A percentile compares a stretch with the other conserved stretches of the same genome.
phyloP scores from a whole-genome alignment of 2,797 vertebrate species.

The Danio choprae region DNA sequence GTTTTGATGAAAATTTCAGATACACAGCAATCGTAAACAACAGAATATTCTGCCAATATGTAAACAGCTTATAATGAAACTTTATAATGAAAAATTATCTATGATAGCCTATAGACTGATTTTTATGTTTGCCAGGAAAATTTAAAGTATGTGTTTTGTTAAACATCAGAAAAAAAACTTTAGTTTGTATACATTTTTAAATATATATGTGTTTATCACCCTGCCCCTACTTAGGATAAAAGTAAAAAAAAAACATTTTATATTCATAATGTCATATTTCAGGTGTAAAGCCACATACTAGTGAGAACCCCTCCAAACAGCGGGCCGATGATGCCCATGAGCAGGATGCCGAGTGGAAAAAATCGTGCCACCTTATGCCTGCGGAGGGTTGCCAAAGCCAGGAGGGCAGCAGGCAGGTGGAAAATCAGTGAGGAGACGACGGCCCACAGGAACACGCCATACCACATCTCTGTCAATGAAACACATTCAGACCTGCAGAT shows the following conservation, averaged over 20 bases:
- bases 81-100: no score
- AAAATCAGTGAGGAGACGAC: conserved; percentile 92
- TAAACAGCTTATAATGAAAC: no score
- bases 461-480: conserved; percentile 93
- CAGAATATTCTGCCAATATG: no score
- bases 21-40: no score
- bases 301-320: conserved; percentile 91
- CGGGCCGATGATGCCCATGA: conserved; percentile 94
- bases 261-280: background rate
- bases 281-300: conserved; percentile 80
- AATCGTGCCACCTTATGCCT: conserved; percentile 91
- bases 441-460: conserved; percentile 94
- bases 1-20: no score
- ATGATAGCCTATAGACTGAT: no score
- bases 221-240: no score
- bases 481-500: background rate
- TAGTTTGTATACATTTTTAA: no score
- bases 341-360: conserved; percentile 90
- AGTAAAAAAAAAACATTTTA: background rate
- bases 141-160: no score
- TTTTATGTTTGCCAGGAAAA: no score
- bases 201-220: no score
- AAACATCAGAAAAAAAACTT: no score
- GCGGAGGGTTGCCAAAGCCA: conserved; percentile 89
- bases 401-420: conserved; percentile 89